A percentile compares a stretch with the other conserved stretches of the same genome.
phyloP scores from a whole-genome alignment of 1,140 invertebrate genomes.

The Drosophila seguyi region DNA sequence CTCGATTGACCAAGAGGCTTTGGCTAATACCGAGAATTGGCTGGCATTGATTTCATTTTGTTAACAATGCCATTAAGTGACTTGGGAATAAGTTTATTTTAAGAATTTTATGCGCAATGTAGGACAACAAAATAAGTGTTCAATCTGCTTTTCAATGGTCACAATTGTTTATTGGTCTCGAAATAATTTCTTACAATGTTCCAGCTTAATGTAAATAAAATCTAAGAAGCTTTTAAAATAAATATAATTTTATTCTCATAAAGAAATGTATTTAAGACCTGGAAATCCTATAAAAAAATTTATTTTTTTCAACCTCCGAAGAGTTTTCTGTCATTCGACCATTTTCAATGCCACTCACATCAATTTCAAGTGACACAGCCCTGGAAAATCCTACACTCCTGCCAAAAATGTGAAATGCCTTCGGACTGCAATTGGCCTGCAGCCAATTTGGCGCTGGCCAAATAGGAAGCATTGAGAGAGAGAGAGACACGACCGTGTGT shows the following conservation, averaged over 20 bases:
- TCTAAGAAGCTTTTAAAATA: not conserved
- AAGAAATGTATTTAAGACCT: not conserved
- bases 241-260: not conserved
- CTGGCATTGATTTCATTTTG: constrained; percentile 21
- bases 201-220: not conserved
- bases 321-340: not conserved
- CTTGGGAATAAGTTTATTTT: constrained; percentile 2
- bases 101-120: not conserved
- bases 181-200: not conserved
- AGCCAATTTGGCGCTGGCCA: constrained; percentile 31
- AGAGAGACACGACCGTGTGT: not conserved
- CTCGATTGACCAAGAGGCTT: constrained; percentile 14
- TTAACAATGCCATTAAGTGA: constrained; percentile 15
- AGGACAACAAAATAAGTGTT: not conserved
- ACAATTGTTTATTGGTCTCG: not conserved
- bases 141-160: not conserved
- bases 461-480: constrained; percentile 10
- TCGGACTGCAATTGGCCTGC: constrained; percentile 36
- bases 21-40: constrained; percentile 18
- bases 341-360: not conserved
- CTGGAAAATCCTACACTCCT: constrained; percentile 8
- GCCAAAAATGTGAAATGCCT: constrained; percentile 14
- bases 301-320: no score
- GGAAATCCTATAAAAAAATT: not conserved
- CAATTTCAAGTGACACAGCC: constrained; percentile 16